Evolutionary conservation across 2,797 vertebrate species (phyloP).

Genomic region (Hypotaenidia philippensis): DNA sequence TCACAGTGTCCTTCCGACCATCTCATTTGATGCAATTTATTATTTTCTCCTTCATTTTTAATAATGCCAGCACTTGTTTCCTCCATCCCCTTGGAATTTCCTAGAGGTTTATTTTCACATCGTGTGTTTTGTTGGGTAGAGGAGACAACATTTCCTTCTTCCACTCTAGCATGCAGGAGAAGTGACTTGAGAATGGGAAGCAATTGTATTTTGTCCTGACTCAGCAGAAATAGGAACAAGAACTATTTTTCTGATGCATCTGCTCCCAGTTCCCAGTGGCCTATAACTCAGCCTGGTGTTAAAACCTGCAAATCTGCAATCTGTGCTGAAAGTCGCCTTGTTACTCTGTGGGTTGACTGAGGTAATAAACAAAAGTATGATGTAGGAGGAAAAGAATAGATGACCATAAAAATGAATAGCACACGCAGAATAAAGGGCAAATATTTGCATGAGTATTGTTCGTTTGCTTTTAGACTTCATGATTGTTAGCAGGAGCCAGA

Average conservation of each 20-base stretch:
- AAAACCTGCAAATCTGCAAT: neutral
- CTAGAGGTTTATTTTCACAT: neutral
- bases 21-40: neutral
- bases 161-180: neutral
- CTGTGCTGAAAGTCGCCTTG: neutral
- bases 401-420: neutral
- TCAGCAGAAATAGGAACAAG: neutral
- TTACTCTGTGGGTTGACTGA: neutral
- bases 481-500: neutral
- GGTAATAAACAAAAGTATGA: neutral
- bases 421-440: neutral
- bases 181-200: neutral
- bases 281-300: neutral
- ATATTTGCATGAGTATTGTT: neutral
- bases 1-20: neutral
- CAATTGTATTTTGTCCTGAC: neutral
- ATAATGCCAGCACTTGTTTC: neutral
- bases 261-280: neutral
- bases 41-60: neutral
- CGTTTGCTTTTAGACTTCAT: neutral
- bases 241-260: neutral
- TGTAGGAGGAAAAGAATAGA: neutral
- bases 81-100: neutral
- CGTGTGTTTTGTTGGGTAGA: neutral
- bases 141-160: neutral